These are phyloP conservation scores for Perizoma affinitatum DNA, from an alignment of 2,888 invertebrate genomes.

Conservation along the genomic window DNA sequence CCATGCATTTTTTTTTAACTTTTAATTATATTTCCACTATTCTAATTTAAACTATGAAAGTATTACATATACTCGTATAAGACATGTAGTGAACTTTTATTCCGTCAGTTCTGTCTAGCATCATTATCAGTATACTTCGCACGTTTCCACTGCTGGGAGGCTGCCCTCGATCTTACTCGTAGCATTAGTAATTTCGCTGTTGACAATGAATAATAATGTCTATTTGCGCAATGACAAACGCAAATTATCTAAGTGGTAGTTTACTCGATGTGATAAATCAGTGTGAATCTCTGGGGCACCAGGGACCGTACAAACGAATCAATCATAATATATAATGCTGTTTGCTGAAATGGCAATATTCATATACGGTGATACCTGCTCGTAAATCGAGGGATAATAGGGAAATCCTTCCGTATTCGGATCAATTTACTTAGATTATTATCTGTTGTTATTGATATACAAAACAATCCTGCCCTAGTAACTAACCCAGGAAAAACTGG, in stretches of 20 bases:
- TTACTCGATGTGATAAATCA: constrained; percentile 54
- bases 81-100: not conserved
- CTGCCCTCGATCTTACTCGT: not conserved
- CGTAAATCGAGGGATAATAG: constrained; percentile 26
- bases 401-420: constrained; percentile 12
- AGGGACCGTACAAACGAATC: constrained; percentile 50
- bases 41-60: too few relatives aligned
- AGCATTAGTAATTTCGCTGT: constrained; percentile 12
- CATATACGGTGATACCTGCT: constrained; percentile 34
- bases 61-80: too few relatives aligned
- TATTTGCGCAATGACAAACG: constrained; percentile 48
- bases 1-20: too few relatives aligned
- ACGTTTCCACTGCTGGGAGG: constrained; percentile 4
- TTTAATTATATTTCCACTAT: too few relatives aligned
- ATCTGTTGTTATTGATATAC: constrained; percentile 6
- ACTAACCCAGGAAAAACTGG: not conserved
- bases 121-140: not conserved
- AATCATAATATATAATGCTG: constrained; percentile 54
- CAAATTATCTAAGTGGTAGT: constrained; percentile 51
- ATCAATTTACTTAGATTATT: constrained; percentile 11
- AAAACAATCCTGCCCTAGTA: not conserved
- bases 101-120: not conserved
- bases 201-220: constrained; percentile 23
- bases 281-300: constrained; percentile 42
- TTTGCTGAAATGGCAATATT: constrained; percentile 44